phyloP scores from a whole-genome alignment of 2,797 vertebrate species.

The Thripadectes ignobilis region DNA sequence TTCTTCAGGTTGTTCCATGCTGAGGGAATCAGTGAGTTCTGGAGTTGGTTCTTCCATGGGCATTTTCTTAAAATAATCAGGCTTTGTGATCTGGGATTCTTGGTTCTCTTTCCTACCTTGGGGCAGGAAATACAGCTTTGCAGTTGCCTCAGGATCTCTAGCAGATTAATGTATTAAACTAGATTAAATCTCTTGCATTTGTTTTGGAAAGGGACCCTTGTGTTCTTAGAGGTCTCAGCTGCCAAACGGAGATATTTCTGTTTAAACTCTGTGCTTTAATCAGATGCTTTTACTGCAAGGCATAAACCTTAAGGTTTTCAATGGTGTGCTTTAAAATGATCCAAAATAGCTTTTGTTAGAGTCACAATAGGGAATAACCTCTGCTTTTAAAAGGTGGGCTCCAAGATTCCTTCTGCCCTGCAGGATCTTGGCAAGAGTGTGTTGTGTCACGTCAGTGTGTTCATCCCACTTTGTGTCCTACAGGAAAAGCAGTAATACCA shows the following conservation, averaged over 20 bases:
- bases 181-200: neutral
- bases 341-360: neutral
- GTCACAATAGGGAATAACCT: neutral
- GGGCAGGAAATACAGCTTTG: neutral
- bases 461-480: neutral
- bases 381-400: neutral
- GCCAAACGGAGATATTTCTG: neutral
- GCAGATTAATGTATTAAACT: neutral
- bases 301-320: neutral
- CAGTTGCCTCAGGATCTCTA: neutral
- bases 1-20: rapidly evolving
- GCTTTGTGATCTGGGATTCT: neutral
- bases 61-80: neutral
- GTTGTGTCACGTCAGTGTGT: rapidly evolving
- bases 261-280: neutral
- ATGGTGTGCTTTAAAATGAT: neutral
- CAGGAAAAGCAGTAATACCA: rapidly evolving
- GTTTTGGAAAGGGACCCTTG: neutral
- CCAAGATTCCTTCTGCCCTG: neutral
- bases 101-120: neutral
- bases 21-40: neutral
- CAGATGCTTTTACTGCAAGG: neutral
- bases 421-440: rapidly evolving
- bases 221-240: neutral
- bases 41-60: neutral